Conservation (phyloP, 1,140 invertebrate species). For the Coptotermes formosanus region DNA sequence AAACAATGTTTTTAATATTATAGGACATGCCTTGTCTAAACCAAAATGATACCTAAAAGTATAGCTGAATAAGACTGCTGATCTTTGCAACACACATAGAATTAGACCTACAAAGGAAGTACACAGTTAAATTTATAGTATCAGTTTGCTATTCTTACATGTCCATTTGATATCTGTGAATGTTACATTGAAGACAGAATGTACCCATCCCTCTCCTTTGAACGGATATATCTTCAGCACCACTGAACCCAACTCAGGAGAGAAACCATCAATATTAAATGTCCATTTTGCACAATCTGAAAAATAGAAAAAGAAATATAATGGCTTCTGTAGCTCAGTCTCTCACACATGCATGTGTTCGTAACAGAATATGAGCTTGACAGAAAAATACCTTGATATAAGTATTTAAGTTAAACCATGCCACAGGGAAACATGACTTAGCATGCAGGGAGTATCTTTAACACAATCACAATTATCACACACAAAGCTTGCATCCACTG, state of each 20-base stretch:
- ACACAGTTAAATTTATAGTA: too few relatives aligned
- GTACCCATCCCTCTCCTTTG: neutral
- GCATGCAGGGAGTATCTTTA: too few relatives aligned
- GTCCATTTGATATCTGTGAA: neutral
- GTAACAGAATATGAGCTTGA: too few relatives aligned
- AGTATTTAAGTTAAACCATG: too few relatives aligned
- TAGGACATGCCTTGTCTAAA: too few relatives aligned
- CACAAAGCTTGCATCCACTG: too few relatives aligned
- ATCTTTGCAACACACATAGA: neutral
- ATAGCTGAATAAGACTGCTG: neutral
- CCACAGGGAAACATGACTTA: too few relatives aligned
- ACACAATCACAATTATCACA: too few relatives aligned
- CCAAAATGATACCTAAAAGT: neutral
- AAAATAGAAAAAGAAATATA: neutral
- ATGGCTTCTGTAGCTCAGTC: too few relatives aligned
- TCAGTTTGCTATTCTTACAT: neutral
- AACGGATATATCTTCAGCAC: neutral
- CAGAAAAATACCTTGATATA: too few relatives aligned
- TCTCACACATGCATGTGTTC: too few relatives aligned
- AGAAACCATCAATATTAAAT: neutral
- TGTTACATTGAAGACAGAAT: neutral
- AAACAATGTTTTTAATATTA: neutral
- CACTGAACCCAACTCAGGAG: neutral
- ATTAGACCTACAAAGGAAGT: too few relatives aligned
- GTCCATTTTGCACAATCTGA: neutral